Base-by-base conservation (phyloP, 2,797 vertebrate genomes). In the Simalia tracyae region DNA sequence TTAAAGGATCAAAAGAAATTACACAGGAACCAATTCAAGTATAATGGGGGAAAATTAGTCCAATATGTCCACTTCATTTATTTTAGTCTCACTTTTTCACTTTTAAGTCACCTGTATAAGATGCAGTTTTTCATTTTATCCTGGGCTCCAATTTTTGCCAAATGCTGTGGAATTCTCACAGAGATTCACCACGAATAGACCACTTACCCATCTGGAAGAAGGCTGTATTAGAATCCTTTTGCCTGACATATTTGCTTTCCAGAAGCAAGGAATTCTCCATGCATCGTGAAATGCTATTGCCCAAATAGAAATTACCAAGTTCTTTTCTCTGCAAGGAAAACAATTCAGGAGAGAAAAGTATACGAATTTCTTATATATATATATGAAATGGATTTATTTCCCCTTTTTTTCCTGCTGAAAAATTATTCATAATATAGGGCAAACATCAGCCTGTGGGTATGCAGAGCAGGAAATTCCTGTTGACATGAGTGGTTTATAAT, bases 341-440 rank as follows among this genome's bases (percentile, higher is more conserved):
- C 19, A 84, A 87, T 87, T 64, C 26, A 87, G 57, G 46, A 72
- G 12, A 57, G 15, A 81, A 76, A 87, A 54, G 2, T 22, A 63
- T 64, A 14, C n/a, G 26, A 64, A 15, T 10, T 64, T 91, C 31
- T 88, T 42, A 63, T 1, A 4, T 87, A 36, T 57, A 12, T 76
- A 88, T 8, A 42, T 28, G 17, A 31, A 22, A 19, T 87, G 36
- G 2, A 42, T 91, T 57, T 36, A 6, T 60, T 76, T 86, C 4
- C 4, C 14, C 14, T 4, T 28, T 36, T 64, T 15, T 8, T 1
- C 17, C 92, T 24, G 28, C 4, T 94, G 95, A 93, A 91, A 94
- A 94, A 61, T 89, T 96, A 95, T 90, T 94, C 94, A 94, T 95
- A 95, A 96, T 96, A 95, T 96, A 96, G 93, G 92, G 94, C 97